These are phyloP conservation scores for Discoglossus pictus DNA, from an alignment of 2,797 vertebrate genomes.

Conservation along the genomic window DNA sequence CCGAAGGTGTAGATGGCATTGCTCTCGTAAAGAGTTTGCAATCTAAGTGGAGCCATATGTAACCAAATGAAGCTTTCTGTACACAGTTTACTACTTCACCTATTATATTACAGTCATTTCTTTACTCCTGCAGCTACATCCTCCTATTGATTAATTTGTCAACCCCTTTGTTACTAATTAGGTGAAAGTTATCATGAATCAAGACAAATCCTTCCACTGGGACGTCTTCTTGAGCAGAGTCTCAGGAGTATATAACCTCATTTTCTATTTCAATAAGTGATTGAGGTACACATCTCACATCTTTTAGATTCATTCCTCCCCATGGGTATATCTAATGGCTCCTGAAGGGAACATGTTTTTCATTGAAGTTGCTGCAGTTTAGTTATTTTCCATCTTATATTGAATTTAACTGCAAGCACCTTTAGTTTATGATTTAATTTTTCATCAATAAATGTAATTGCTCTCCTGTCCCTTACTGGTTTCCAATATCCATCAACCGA, in stretches of 20 bases:
- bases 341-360: conserved; percentile 14
- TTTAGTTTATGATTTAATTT: conserved; percentile 34
- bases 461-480: background rate
- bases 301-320: conserved; percentile 21
- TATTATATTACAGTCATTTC: no score
- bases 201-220: background rate
- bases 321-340: conserved; percentile 16
- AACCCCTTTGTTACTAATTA: conserved; percentile 46
- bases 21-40: no score
- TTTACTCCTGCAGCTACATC: background rate
- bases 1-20: no score
- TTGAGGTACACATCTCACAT: conserved; percentile 2
- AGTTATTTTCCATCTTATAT: background rate
- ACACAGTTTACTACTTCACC: no score
- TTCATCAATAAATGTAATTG: conserved; percentile 39
- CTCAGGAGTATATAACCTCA: conserved; percentile 48
- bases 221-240: conserved; percentile 18
- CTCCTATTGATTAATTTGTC: conserved; percentile 38
- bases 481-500: conserved; percentile 15
- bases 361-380: background rate
- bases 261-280: conserved; percentile 44
- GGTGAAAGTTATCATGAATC: conserved; percentile 25
- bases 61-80: no score
- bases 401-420: conserved; percentile 11
- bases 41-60: no score